A percentile compares a stretch with the other conserved stretches of the same genome.
These are phyloP conservation scores for Myodes glareolus DNA, from an alignment of 2,113 vertebrate genomes.

Conservation along the genomic window DNA sequence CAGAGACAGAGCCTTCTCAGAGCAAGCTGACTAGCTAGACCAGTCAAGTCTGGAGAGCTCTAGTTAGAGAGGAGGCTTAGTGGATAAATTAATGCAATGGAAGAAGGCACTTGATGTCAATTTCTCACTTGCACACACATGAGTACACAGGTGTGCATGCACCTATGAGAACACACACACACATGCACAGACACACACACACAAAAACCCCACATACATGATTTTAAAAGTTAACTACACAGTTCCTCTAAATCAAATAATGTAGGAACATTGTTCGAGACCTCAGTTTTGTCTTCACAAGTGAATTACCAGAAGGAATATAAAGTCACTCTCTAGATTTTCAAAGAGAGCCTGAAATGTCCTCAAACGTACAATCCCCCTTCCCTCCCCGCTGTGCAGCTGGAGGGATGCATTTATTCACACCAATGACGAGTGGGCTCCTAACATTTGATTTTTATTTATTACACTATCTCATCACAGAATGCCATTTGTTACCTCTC, in stretches of 20 bases:
- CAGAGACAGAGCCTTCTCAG: not conserved
- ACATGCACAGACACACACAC: too few relatives aligned
- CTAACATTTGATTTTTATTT: slow-evolving; percentile 71
- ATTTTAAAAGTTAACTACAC: slow-evolving; percentile 43
- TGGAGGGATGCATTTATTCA: not conserved
- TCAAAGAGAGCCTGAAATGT: slow-evolving; percentile 17
- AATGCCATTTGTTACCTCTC: slow-evolving; percentile 53
- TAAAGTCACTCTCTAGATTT: slow-evolving; percentile 32
- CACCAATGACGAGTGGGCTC: not conserved
- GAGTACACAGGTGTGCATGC: not conserved
- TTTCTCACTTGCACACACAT: not conserved
- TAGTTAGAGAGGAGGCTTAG: not conserved
- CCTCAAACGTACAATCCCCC: slow-evolving; percentile 2
- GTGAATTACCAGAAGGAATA: slow-evolving; percentile 27
- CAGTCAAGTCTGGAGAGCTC: not conserved
- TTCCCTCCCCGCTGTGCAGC: not conserved
- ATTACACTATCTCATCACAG: slow-evolving; percentile 57
- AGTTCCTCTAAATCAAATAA: slow-evolving; percentile 75
- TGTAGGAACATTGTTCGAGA: slow-evolving; percentile 69
- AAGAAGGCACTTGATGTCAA: not conserved
- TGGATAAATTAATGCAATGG: not conserved
- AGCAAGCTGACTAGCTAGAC: not conserved
- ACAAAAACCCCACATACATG: not conserved
- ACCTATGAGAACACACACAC: too few relatives aligned
- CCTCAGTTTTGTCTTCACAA: slow-evolving; percentile 45